Evolutionary conservation across 2,113 vertebrate genomes (phyloP), one percentile per base, ranked within the genome.

Genomic region (Rhinoderma darwinii): DNA sequence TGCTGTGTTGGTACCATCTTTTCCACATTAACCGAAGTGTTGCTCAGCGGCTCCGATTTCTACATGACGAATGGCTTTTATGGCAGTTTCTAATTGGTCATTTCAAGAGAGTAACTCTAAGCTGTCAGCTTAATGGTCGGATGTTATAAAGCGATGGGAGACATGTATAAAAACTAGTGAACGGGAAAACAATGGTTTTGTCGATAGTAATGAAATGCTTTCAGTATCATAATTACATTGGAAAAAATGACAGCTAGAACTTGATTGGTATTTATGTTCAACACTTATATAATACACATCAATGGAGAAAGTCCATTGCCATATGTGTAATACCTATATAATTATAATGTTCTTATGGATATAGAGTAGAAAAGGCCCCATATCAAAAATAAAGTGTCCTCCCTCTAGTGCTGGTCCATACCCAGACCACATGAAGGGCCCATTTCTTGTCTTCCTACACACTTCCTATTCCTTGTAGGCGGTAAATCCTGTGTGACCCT

Each of bases 201-300:
- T 72, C 20, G 68, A 72, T 72, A 20, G 68, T 41, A 72, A 72
- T 72, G 37, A 72, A 72, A 72, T 22, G 37, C 68, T 72, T 72
- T 72, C 37, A 72, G 68, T 39, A 25, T 72, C 68, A 72, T 72
- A 41, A 72, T 72, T 41, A 41, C 68, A 72, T 72, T 72, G 37
- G 18, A 5, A 72, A n/a, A 72, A 39, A 72, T 72, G 35, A 72
- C 68, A 72, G 68, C 68, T 6, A 25, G 35, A 41, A 72, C 37
- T 20, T 39, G 68, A 72, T 72, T 18, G 68, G 68, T 41, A 72
- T 39, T 72, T 72, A 72, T 41, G 37, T 35, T 72, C 68, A 37
- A 70, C 12, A 9, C 66, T 37, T 70, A 70, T 15, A 35, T 39
- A 70, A 41, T 72, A 41, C 37, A 72, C 68, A 22, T 41, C 18